phyloP scores from a whole-genome alignment of 1,140 invertebrate species.

The Euwallacea fornicatus region DNA sequence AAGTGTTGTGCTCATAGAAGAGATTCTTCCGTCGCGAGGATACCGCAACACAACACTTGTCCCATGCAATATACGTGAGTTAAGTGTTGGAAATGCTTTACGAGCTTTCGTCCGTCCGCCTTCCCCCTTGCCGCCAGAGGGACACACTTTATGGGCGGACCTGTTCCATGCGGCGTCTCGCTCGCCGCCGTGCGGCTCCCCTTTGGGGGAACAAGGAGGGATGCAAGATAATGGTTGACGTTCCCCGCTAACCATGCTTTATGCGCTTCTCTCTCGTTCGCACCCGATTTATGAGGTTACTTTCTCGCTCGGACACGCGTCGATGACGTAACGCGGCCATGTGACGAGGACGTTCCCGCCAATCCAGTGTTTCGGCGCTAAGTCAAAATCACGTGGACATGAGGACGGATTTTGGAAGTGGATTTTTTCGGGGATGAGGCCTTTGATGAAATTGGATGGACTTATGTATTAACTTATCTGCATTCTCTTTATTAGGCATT shows the following conservation, averaged over 20 bases:
- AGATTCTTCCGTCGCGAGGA: constrained; percentile 43
- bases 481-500: too few relatives aligned
- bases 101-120: constrained; percentile 49
- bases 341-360: constrained; percentile 49
- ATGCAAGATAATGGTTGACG: constrained; percentile 55
- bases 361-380: constrained; percentile 50
- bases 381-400: constrained; percentile 42
- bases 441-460: too few relatives aligned
- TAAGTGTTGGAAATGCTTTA: constrained; percentile 55
- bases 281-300: constrained; percentile 53
- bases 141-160: constrained; percentile 54
- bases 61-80: constrained; percentile 54
- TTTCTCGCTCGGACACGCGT: constrained; percentile 46
- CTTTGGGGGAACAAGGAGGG: constrained; percentile 41
- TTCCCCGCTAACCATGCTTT: constrained; percentile 56
- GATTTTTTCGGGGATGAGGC: constrained; percentile 17
- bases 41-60: constrained; percentile 45
- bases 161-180: constrained; percentile 41
- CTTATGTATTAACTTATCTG: too few relatives aligned
- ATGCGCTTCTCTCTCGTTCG: constrained; percentile 54
- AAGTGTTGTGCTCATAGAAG: constrained; percentile 39
- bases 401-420: constrained; percentile 17
- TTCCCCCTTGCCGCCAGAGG: constrained; percentile 38
- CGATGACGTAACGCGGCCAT: constrained; percentile 51
- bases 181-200: constrained; percentile 16